These are phyloP conservation scores for Carapus acus DNA, from an alignment of 2,797 vertebrate species.

Conservation along the genomic window DNA sequence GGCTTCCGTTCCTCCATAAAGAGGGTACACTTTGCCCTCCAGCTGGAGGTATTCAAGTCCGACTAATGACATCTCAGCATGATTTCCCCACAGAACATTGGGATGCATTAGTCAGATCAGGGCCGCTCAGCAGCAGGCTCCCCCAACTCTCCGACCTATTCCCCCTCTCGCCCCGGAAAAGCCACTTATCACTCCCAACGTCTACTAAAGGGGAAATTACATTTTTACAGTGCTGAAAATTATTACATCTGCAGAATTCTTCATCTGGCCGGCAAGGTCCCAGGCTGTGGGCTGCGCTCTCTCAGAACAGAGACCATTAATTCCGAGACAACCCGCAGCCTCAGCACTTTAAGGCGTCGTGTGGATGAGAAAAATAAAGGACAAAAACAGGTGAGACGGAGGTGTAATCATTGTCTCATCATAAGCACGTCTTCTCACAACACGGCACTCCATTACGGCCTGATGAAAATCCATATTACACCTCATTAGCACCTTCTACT, in stretches of 20 bases:
- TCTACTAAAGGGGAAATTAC: neutral
- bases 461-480: no score
- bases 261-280: no score
- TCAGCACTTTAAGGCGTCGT: neutral
- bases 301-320: no score
- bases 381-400: no score
- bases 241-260: no score
- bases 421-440: no score
- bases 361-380: no score
- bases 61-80: constrained; percentile 53
- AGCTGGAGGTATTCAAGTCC: constrained; percentile 50
- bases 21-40: constrained; percentile 29
- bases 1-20: constrained; percentile 12
- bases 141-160: constrained; percentile 12
- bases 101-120: constrained; percentile 25
- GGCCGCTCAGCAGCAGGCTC: constrained; percentile 26
- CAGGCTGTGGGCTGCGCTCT: no score
- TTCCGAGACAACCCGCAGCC: no score
- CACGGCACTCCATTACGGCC: no score
- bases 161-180: neutral
- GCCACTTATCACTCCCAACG: constrained; percentile 4
- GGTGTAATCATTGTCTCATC: no score
- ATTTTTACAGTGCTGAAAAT: constrained; percentile 5
- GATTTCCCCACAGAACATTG: constrained; percentile 50
- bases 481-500: no score